These are phyloP conservation scores for Plemyria rubiginata DNA, from an alignment of 2,888 invertebrate species.

Conservation along the genomic window DNA sequence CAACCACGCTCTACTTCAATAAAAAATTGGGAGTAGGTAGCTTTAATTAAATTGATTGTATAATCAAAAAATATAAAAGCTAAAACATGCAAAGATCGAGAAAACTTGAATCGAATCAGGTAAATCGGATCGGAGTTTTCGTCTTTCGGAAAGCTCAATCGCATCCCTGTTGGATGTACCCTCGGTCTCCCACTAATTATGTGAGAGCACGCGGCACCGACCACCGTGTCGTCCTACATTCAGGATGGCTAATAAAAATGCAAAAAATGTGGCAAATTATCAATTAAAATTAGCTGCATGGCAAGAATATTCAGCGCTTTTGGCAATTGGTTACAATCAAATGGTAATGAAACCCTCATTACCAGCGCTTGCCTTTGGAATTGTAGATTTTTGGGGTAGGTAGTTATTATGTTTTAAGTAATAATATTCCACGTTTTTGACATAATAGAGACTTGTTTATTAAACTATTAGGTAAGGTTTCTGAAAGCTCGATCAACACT, in stretches of 20 bases:
- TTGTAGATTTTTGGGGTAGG: slow-evolving; percentile 4
- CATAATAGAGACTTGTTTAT: not conserved
- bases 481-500: too few relatives aligned
- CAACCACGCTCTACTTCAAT: too few relatives aligned
- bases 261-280: slow-evolving; percentile 75
- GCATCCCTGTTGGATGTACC: slow-evolving; percentile 25
- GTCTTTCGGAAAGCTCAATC: slow-evolving; percentile 5
- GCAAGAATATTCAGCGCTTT: slow-evolving; percentile 42
- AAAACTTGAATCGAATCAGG: too few relatives aligned
- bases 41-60: too few relatives aligned
- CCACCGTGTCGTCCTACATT: slow-evolving; percentile 69
- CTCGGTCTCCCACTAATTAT: slow-evolving; percentile 66
- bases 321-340: slow-evolving; percentile 14
- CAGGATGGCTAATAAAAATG: slow-evolving; percentile 75
- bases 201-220: slow-evolving; percentile 73
- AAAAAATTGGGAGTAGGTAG: too few relatives aligned
- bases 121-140: slow-evolving; percentile 2
- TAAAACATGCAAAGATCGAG: too few relatives aligned
- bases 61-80: too few relatives aligned
- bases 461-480: too few relatives aligned
- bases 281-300: slow-evolving; percentile 75
- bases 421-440: not conserved
- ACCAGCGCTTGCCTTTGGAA: slow-evolving; percentile 15
- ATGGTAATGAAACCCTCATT: slow-evolving; percentile 18
- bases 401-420: not conserved